A percentile compares a stretch with the other conserved stretches of the same genome.
These are phyloP conservation scores for Menidia menidia DNA, from an alignment of 2,797 vertebrate genomes.

Conservation along the genomic window DNA sequence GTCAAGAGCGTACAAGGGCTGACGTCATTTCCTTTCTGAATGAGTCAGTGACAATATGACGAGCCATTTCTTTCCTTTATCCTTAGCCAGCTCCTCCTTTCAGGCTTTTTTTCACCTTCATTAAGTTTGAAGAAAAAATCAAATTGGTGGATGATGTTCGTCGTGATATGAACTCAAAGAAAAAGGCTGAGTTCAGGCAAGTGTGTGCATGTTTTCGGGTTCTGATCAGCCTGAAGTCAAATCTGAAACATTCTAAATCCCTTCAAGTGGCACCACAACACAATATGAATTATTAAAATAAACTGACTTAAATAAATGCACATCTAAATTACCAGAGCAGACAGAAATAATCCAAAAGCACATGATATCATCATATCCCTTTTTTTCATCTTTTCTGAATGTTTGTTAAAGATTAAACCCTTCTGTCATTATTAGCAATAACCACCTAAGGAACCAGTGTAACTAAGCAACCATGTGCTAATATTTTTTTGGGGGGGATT, in stretches of 20 bases:
- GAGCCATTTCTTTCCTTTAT: constrained; percentile 61
- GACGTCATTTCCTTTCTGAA: constrained; percentile 76
- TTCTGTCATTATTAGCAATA: constrained; percentile 8
- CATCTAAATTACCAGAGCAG: background rate
- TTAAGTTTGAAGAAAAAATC: constrained; percentile 7
- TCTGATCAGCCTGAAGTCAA: constrained; percentile 4
- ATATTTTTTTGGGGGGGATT: constrained; percentile 15
- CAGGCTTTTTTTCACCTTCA: background rate
- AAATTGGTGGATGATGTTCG: constrained; percentile 3
- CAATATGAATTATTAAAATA: background rate
- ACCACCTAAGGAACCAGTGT: constrained; percentile 21
- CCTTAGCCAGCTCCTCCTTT: constrained; percentile 26
- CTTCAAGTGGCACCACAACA: background rate
- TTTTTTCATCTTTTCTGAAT: background rate
- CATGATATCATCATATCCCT: no score
- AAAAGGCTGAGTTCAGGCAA: background rate
- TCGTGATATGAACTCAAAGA: background rate
- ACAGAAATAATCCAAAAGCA: background rate
- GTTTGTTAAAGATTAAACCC: background rate
- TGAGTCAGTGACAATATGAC: constrained; percentile 67
- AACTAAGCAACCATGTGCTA: constrained; percentile 38
- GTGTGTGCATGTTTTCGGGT: background rate
- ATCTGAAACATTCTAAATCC: background rate
- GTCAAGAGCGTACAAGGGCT: constrained; percentile 53
- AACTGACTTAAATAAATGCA: background rate